A percentile compares a stretch with the other conserved stretches of the same genome.
These are phyloP conservation scores for Cyrtonyx montezumae DNA, from an alignment of 2,113 vertebrate genomes.

Conservation along the genomic window DNA sequence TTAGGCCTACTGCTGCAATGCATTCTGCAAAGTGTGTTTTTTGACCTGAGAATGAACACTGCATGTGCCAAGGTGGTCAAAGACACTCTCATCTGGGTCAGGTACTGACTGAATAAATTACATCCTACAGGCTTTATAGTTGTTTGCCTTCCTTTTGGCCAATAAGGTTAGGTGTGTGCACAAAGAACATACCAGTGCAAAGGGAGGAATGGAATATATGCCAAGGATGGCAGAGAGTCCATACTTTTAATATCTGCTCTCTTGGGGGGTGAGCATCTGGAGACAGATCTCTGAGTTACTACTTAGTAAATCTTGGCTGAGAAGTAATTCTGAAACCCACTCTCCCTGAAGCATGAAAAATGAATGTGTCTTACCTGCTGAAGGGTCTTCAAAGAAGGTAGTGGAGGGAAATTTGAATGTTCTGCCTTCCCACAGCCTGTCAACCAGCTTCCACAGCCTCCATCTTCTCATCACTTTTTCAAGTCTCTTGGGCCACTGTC, in stretches of 20 bases:
- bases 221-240: neutral
- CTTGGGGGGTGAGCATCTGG: neutral
- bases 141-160: neutral
- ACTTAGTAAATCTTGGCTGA: neutral
- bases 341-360: neutral
- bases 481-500: slow-evolving; percentile 33
- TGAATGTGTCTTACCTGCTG: neutral
- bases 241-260: neutral
- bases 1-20: neutral
- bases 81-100: neutral
- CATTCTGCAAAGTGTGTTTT: accelerated
- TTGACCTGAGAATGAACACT: neutral
- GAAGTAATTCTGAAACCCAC: neutral
- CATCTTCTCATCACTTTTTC: slow-evolving; percentile 28
- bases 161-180: neutral
- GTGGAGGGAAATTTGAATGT: slow-evolving; percentile 7
- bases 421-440: slow-evolving; percentile 19
- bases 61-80: neutral
- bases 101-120: neutral
- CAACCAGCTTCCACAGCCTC: slow-evolving; percentile 10
- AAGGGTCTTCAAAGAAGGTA: slow-evolving; percentile 23
- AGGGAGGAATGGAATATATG: neutral
- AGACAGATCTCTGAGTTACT: neutral
- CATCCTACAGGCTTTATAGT: neutral
- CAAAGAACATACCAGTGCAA: neutral